A percentile compares a stretch with the other conserved stretches of the same genome.
Evolutionary conservation across 2,888 invertebrate genomes (phyloP).

Genomic region (Papilio elwesi): DNA sequence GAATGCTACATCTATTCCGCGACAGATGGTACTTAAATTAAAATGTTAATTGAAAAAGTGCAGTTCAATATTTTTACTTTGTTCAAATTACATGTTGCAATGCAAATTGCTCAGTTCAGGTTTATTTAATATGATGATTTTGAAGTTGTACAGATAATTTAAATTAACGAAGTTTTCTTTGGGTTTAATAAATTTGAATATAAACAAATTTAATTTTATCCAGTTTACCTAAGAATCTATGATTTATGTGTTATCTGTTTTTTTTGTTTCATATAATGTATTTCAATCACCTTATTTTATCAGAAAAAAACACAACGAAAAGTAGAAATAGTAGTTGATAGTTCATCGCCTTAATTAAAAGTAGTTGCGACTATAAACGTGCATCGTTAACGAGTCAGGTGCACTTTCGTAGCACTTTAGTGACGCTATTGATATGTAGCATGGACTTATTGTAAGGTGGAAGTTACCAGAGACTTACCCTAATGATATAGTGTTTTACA

Average conservation of each 20-base stretch:
- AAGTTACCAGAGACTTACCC: not conserved
- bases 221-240: no score
- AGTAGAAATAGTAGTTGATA: conserved; percentile 46
- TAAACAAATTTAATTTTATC: no score
- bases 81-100: no score
- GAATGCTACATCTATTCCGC: conserved; percentile 46
- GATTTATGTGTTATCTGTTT: not conserved
- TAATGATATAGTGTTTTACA: not conserved
- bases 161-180: no score
- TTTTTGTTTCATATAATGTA: not conserved
- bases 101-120: no score
- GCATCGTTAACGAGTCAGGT: conserved; percentile 45
- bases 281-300: not conserved
- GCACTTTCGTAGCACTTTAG: conserved; percentile 48
- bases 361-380: conserved; percentile 38
- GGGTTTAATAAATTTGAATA: no score
- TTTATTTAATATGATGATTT: no score
- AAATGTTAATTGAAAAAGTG: not conserved
- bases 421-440: not conserved
- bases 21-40: conserved; percentile 54
- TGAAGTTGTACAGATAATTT: no score
- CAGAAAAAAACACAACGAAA: conserved; percentile 42
- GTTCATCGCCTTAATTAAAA: conserved; percentile 46
- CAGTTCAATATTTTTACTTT: not conserved
- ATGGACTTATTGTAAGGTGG: not conserved